Evolutionary conservation across 2,113 vertebrate genomes (phyloP).

Genomic region (Cariama cristata): DNA sequence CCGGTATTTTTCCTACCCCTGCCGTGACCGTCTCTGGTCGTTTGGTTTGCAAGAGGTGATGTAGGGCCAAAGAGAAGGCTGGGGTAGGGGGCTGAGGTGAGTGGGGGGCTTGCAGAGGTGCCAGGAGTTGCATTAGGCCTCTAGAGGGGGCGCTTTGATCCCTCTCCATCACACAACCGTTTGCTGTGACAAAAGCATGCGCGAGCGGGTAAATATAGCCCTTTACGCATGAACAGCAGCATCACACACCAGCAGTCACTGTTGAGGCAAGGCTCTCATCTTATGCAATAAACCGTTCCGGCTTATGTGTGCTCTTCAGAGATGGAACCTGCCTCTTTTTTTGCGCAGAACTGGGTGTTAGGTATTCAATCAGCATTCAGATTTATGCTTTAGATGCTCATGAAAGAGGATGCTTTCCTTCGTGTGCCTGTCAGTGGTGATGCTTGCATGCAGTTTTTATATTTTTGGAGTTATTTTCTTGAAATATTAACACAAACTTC

Average conservation of each 20-base stretch:
- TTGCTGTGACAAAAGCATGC: not conserved
- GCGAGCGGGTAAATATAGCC: not conserved
- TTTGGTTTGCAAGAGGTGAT: not conserved
- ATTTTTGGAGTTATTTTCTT: not conserved
- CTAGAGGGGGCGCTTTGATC: constrained; percentile 29
- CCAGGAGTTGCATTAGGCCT: not conserved
- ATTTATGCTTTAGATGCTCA: constrained; percentile 18
- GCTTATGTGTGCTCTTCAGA: not conserved
- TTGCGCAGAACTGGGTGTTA: not conserved
- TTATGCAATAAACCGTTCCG: not conserved
- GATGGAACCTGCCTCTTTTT: not conserved
- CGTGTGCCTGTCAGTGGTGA: not conserved
- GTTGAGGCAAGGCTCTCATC: not conserved
- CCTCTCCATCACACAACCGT: not conserved
- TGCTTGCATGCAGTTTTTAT: not conserved
- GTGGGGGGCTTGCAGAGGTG: not conserved
- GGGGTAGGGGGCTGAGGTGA: not conserved
- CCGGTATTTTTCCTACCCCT: fast-evolving
- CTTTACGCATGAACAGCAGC: not conserved
- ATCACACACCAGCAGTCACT: not conserved
- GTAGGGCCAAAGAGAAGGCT: not conserved
- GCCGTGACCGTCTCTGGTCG: fast-evolving
- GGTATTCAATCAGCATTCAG: constrained; percentile 19
- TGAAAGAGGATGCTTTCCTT: not conserved
- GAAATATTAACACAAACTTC: not conserved